Evolutionary conservation across 2,888 invertebrate species (phyloP), one percentile per base, ranked within the genome.

Genomic region (Chorisops tibialis): DNA sequence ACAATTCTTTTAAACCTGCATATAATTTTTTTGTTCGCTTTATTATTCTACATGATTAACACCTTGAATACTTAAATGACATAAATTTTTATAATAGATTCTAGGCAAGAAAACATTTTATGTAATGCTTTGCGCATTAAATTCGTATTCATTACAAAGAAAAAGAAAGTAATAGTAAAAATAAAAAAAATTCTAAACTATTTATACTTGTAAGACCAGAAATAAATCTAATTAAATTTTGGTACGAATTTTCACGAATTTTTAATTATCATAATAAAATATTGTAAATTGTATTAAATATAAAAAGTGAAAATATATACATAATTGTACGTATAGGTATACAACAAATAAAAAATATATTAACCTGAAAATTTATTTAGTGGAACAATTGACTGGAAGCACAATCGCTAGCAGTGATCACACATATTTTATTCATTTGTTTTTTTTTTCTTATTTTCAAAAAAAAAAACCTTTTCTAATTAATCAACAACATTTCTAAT

Each of bases 391-490:
- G 41, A 41, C 22, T 41, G 24, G 41, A 21, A 39, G 30, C 16
- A 41, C n/a, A 52, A 52, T 39, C 12, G 6, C 39, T n/a, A n/a
- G n/a, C 37, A 54, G 16, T 16, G 7, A 54, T 54, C 54, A 54
- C 54, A 54, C 22, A 41, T 51, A 22, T 14, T 50, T 2, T 16
- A 5, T 50, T 30, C 14, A 21, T 18, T 35, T 50, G 16, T 11
- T 6, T 30, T 7, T n/a, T 16, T 45, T 19, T 35, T 14, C 14
- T 51, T 6, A 22, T 35, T 51, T 19, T 6, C 41, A 39, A 54
- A 38, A 22, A 11, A 41, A 21, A 35, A 54, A 39, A 54, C 16
- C 38, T 24, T 38, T 51, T 38, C 12, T 54, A 35, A 35, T 54
- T 41, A 35, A 21, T 22, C 21, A 54, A 39, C 21, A 54, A 41